Conservation (phyloP, 1,140 invertebrate species). For the Mizuhopecten yessoensis region DNA sequence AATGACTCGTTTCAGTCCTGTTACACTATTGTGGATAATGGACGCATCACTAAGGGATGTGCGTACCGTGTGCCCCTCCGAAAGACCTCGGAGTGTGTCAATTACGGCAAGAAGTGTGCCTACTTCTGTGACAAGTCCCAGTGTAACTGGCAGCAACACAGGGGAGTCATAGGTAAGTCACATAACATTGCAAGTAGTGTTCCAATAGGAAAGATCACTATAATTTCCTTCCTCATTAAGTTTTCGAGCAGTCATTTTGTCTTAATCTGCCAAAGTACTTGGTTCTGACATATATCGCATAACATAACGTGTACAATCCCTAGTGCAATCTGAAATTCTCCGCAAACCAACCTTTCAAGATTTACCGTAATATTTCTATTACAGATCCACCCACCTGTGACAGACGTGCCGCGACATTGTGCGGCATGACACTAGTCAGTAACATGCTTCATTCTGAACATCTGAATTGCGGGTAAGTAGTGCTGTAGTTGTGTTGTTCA, state of each 20-base stretch:
- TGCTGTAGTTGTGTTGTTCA: background rate
- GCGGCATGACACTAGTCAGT: constrained; percentile 53
- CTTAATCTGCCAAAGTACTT: too few relatives aligned
- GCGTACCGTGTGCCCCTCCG: constrained; percentile 44
- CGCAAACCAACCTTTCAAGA: too few relatives aligned
- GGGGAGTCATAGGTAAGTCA: constrained; percentile 47
- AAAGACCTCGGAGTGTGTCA: background rate
- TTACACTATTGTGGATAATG: constrained; percentile 54
- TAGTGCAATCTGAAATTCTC: too few relatives aligned
- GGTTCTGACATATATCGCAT: too few relatives aligned
- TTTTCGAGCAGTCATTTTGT: too few relatives aligned
- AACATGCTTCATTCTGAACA: constrained; percentile 14
- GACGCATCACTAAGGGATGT: constrained; percentile 58
- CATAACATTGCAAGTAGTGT: background rate
- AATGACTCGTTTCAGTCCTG: constrained; percentile 47
- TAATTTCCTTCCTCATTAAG: background rate
- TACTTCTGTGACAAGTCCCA: constrained; percentile 50
- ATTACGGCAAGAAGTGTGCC: constrained; percentile 51
- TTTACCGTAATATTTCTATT: background rate
- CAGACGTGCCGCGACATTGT: constrained; percentile 47
- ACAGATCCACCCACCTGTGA: constrained; percentile 56
- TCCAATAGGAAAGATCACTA: too few relatives aligned
- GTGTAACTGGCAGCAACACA: constrained; percentile 52
- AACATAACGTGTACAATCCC: too few relatives aligned
- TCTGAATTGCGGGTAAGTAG: constrained; percentile 55